Evolutionary conservation across 1,140 invertebrate species (phyloP).

Genomic region (Drosophila hydei): DNA sequence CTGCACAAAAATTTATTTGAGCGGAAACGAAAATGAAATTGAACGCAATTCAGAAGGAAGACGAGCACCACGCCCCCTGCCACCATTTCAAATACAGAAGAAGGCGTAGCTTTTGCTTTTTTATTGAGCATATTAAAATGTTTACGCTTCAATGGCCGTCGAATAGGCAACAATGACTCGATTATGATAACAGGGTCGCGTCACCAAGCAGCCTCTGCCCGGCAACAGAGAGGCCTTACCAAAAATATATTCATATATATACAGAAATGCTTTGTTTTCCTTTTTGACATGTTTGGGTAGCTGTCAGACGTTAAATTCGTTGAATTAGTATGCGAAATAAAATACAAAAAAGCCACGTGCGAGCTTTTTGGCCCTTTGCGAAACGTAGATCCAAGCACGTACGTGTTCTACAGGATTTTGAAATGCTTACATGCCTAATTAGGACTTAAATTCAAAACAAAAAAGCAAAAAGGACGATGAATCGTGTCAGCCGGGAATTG

Average conservation of each 20-base stretch:
- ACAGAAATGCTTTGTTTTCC: background rate
- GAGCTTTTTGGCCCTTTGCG: background rate
- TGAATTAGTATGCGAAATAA: slow-evolving; percentile 25
- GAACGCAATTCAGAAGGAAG: slow-evolving; percentile 60
- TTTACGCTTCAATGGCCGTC: slow-evolving; percentile 64
- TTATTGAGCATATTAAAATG: slow-evolving; percentile 79
- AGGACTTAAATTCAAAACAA: background rate
- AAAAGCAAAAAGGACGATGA: background rate
- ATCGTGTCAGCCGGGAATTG: background rate
- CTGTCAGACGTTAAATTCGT: slow-evolving; percentile 6
- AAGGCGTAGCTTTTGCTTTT: slow-evolving; percentile 52
- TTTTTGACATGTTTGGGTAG: slow-evolving; percentile 21
- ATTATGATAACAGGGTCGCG: slow-evolving; percentile 63
- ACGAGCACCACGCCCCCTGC: slow-evolving; percentile 21
- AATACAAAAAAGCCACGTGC: slow-evolving; percentile 10
- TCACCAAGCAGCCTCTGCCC: slow-evolving; percentile 23
- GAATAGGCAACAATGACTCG: slow-evolving; percentile 66
- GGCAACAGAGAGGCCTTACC: slow-evolving; percentile 6
- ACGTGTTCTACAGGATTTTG: background rate
- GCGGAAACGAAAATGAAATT: slow-evolving; percentile 68
- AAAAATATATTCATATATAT: background rate
- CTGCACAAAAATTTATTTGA: slow-evolving; percentile 59
- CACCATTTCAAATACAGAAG: slow-evolving; percentile 2
- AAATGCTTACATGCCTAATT: slow-evolving; percentile 7
- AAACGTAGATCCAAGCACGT: slow-evolving; percentile 6